phyloP scores from a whole-genome alignment of 2,888 invertebrate species.

The Prenolepis imparis region DNA sequence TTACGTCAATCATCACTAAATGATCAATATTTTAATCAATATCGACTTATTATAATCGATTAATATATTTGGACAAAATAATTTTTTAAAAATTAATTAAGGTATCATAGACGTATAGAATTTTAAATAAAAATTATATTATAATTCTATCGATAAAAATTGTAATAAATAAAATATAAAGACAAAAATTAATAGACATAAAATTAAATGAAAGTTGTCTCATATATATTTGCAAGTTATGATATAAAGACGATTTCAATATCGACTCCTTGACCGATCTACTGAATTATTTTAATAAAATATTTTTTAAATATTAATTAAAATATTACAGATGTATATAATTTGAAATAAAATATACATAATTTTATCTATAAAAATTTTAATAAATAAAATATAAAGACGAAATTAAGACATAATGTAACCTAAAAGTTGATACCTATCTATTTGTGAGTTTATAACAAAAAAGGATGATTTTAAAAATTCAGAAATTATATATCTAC shows the following conservation, averaged over 20 bases:
- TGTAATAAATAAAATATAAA: background rate
- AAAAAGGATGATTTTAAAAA: background rate
- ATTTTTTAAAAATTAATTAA: background rate
- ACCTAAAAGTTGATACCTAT: too few relatives aligned
- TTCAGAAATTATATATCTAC: background rate
- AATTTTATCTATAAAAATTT: too few relatives aligned
- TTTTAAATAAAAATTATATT: background rate
- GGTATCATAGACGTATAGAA: background rate
- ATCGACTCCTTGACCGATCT: too few relatives aligned
- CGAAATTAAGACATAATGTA: too few relatives aligned
- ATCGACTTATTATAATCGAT: background rate
- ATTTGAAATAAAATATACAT: too few relatives aligned
- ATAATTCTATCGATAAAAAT: background rate
- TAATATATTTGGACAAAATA: background rate
- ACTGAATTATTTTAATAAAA: too few relatives aligned
- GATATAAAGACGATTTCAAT: too few relatives aligned
- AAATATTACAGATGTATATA: too few relatives aligned
- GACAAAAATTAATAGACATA: background rate
- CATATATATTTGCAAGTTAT: too few relatives aligned
- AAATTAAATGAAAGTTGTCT: background rate
- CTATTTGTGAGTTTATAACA: too few relatives aligned
- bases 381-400: too few relatives aligned
- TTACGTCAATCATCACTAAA: background rate
- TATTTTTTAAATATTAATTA: too few relatives aligned
- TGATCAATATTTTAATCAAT: background rate